A percentile compares a stretch with the other conserved stretches of the same genome.
Conservation (phyloP, 2,113 vertebrate species). For the Melanotaenia duboulayi region DNA sequence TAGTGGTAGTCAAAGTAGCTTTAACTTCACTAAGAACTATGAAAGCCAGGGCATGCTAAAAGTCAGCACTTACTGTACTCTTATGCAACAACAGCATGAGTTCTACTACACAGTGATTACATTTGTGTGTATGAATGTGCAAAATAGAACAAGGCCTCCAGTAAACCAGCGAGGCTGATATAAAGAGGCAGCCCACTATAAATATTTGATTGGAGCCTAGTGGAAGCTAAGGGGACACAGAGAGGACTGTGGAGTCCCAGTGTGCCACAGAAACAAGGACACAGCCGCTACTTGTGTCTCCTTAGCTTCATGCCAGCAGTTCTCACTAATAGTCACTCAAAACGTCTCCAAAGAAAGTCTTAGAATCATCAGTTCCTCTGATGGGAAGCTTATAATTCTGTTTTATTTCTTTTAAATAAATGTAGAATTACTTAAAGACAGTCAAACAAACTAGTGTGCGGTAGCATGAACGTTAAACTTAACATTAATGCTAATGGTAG, state of each 20-base stretch:
- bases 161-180: constrained; percentile 56
- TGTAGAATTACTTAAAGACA: too few species aligned
- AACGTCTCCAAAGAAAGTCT: too few species aligned
- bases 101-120: neutral
- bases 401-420: too few species aligned
- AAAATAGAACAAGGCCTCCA: constrained; percentile 36
- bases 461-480: too few species aligned
- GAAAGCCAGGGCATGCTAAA: neutral
- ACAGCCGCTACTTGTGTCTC: constrained; percentile 38
- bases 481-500: neutral
- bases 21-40: neutral
- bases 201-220: constrained; percentile 78
- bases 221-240: constrained; percentile 61
- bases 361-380: neutral
- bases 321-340: neutral
- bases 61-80: neutral
- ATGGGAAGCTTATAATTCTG: neutral
- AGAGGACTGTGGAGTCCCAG: constrained; percentile 66
- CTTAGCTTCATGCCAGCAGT: neutral
- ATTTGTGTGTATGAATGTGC: constrained; percentile 6
- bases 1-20: neutral
- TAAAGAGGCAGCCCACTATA: constrained; percentile 61
- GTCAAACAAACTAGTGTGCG: too few species aligned
- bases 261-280: constrained; percentile 70
- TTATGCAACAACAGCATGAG: neutral